Conservation (phyloP, 2,888 invertebrate genomes). For the Macrophya annulata region DNA sequence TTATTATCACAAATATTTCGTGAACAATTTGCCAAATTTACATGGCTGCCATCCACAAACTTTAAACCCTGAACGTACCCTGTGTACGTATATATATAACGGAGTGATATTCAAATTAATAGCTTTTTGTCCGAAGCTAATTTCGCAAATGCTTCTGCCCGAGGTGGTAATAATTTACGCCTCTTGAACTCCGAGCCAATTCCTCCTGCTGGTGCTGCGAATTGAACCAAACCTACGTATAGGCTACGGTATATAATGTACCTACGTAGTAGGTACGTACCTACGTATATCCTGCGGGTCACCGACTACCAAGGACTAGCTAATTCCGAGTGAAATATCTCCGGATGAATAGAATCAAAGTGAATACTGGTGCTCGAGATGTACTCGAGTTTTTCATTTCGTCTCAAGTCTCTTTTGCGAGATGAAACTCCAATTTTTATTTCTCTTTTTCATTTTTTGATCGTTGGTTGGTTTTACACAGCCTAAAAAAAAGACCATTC, state of each 20-base stretch:
- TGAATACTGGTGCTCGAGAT: conserved; percentile 8
- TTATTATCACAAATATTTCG: background rate
- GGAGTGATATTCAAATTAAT: conserved; percentile 50
- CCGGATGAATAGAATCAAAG: conserved; percentile 14
- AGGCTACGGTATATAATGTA: background rate
- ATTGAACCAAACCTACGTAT: background rate
- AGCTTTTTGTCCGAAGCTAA: conserved; percentile 54
- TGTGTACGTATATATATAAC: background rate
- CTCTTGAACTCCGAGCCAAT: conserved; percentile 42
- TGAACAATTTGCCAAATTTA: conserved; percentile 10
- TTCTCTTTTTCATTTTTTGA: background rate
- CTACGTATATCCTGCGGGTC: conserved; percentile 11
- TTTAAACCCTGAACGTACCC: background rate
- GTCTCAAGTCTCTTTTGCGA: background rate
- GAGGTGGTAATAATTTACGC: conserved; percentile 51
- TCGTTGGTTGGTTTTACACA: background rate
- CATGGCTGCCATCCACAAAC: background rate
- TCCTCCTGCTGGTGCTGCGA: background rate
- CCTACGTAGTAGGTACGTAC: background rate
- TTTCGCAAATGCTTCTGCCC: conserved; percentile 54
- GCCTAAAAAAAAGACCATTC: background rate
- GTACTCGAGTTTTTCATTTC: conserved; percentile 36
- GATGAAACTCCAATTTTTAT: background rate
- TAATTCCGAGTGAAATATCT: conserved; percentile 37
- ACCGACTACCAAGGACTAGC: conserved; percentile 39